These are phyloP conservation scores for Lagenorhynchus albirostris DNA, from an alignment of 2,113 vertebrate species.

Conservation along the genomic window DNA sequence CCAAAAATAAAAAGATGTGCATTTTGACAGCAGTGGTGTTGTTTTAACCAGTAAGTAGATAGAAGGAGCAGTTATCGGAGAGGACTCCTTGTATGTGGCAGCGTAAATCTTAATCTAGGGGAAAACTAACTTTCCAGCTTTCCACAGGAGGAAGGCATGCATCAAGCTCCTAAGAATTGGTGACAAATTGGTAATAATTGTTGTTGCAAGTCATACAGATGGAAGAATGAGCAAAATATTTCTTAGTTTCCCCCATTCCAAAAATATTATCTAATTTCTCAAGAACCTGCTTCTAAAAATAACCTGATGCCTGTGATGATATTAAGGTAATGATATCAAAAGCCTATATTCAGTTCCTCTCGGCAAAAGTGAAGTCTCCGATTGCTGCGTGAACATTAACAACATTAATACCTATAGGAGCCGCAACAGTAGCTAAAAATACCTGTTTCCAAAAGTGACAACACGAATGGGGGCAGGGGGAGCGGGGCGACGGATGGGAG, in stretches of 20 bases:
- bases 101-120: not conserved
- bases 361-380: not conserved
- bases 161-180: not conserved
- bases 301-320: not conserved
- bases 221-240: constrained; percentile 2
- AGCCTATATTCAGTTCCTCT: not conserved
- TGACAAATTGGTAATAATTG: constrained; percentile 9
- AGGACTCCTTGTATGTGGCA: not conserved
- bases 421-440: not conserved
- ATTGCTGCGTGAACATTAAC: not conserved
- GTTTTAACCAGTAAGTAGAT: not conserved
- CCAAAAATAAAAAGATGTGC: constrained; percentile 1
- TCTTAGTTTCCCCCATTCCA: not conserved
- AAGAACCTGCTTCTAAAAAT: constrained; percentile 39
- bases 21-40: not conserved
- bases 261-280: constrained; percentile 18
- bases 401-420: not conserved
- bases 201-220: not conserved
- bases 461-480: not conserved
- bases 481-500: accelerated
- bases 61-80: not conserved
- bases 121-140: not conserved
- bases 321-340: constrained; percentile 24
- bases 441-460: constrained; percentile 7
- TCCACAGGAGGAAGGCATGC: not conserved